Evolutionary conservation across 2,797 vertebrate genomes (phyloP).

Genomic region (Xiphophorus birchmanni): DNA sequence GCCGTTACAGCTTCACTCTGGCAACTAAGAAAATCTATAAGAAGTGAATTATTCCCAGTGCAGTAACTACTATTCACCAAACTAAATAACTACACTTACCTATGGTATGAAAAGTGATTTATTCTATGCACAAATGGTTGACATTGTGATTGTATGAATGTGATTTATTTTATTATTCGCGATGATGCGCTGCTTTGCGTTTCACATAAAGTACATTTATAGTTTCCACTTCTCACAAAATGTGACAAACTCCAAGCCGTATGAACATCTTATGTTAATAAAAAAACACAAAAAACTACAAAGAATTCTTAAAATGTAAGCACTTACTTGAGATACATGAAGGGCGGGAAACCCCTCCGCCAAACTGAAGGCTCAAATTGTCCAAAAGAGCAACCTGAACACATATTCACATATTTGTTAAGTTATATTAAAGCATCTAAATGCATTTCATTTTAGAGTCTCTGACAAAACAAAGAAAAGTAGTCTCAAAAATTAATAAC

Average conservation of each 20-base stretch:
- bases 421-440: neutral
- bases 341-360: slow-evolving; percentile 36
- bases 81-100: no score
- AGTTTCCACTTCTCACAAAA: neutral
- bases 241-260: neutral
- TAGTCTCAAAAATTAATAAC: neutral
- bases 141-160: no score
- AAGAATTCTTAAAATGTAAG: neutral
- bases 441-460: neutral
- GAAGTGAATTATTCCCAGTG: no score
- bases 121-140: no score
- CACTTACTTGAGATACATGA: slow-evolving; percentile 55
- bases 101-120: no score
- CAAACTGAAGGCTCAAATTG: slow-evolving; percentile 45
- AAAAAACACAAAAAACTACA: neutral
- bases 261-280: neutral
- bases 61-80: no score
- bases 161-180: neutral
- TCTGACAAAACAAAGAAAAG: neutral
- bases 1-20: no score
- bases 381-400: slow-evolving; percentile 59
- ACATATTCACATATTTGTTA: slow-evolving; percentile 1
- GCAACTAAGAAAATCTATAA: no score
- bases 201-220: neutral
- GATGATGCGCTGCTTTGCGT: neutral